A percentile compares a stretch with the other conserved stretches of the same genome.
Conservation (phyloP, 2,113 vertebrate genomes). For the Oryzias javanicus region DNA sequence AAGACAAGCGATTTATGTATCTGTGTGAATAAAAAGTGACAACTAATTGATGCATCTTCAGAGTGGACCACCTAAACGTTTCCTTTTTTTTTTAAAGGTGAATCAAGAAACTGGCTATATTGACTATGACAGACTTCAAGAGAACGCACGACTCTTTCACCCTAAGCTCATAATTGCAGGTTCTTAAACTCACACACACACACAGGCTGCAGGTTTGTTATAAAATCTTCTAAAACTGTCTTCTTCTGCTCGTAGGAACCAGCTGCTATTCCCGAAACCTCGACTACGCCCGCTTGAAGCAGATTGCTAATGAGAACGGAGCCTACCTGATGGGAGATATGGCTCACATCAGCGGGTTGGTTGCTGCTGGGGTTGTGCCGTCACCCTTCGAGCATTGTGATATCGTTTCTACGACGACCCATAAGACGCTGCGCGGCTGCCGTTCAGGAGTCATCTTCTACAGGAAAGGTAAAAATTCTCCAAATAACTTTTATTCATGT, state of each 20-base stretch:
- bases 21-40: too few relatives aligned
- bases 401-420: constrained; percentile 92
- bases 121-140: constrained; percentile 87
- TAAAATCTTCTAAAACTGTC: not conserved
- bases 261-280: constrained; percentile 96
- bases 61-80: not conserved
- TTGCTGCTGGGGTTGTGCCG: constrained; percentile 87
- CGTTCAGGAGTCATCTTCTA: constrained; percentile 93
- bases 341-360: constrained; percentile 95
- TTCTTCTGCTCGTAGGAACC: constrained; percentile 73
- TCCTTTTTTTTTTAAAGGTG: constrained; percentile 76
- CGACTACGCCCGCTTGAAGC: constrained; percentile 87
- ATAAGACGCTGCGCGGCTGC: constrained; percentile 95
- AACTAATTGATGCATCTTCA: too few relatives aligned
- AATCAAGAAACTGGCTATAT: constrained; percentile 90
- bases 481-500: not conserved
- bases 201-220: not conserved
- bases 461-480: constrained; percentile 81
- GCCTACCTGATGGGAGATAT: constrained; percentile 93
- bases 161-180: constrained; percentile 94
- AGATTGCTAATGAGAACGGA: constrained; percentile 83
- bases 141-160: constrained; percentile 91
- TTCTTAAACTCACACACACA: constrained; percentile 30
- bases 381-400: constrained; percentile 92
- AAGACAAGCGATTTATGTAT: too few relatives aligned